Percentiles rank a stretch among this genome's conserved stretches.
Evolutionary conservation across 2,113 vertebrate genomes (phyloP).

Genomic region (Oreochromis spilurus): DNA sequence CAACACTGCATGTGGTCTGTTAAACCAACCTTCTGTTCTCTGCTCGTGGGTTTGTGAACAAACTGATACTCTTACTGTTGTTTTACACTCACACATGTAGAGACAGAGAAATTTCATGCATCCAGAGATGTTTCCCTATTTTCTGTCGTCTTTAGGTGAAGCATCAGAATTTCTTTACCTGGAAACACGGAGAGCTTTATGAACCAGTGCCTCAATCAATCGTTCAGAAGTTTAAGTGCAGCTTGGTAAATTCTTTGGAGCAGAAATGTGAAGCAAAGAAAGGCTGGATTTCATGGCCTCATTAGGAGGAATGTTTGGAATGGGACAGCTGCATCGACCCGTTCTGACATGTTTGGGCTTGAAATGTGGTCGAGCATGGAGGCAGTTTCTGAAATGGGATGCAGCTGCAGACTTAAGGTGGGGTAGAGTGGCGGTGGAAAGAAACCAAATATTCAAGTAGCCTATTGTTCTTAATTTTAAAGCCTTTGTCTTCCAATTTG

Average conservation of each 20-base stretch:
- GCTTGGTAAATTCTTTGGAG: not conserved
- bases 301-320: slow-evolving; percentile 56
- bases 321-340: slow-evolving; percentile 34
- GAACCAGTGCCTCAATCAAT: not conserved
- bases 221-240: not conserved
- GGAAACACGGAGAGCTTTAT: not conserved
- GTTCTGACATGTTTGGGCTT: slow-evolving; percentile 35
- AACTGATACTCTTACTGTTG: not conserved
- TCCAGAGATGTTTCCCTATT: not conserved
- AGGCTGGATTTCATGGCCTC: not conserved
- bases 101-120: not conserved
- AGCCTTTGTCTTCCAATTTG: not conserved
- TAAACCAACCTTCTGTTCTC: not conserved
- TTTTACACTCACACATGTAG: not conserved
- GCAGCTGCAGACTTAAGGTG: not conserved
- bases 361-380: not conserved
- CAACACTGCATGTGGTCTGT: not conserved
- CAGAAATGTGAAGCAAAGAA: not conserved
- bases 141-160: not conserved
- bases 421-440: not conserved
- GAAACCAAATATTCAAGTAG: not conserved
- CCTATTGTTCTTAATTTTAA: not conserved
- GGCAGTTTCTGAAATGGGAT: slow-evolving; percentile 9
- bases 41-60: not conserved
- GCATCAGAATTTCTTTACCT: not conserved